Evolutionary conservation across 2,797 vertebrate genomes (phyloP).

Genomic region (Galaxias olidus): DNA sequence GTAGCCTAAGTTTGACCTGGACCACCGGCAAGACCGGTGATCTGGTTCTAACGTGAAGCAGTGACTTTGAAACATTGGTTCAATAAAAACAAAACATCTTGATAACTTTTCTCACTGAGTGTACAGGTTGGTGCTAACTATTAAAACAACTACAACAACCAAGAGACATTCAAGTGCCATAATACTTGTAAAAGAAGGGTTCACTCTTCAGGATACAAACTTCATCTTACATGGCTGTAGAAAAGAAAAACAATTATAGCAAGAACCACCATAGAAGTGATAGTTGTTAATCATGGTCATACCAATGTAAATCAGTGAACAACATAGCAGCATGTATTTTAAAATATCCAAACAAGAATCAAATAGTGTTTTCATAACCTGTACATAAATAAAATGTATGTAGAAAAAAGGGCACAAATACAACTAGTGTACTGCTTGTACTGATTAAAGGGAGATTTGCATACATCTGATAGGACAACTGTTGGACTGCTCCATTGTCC

Average conservation of each 20-base stretch:
- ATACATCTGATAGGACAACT: constrained; percentile 74
- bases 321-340: constrained; percentile 52
- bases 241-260: constrained; percentile 61
- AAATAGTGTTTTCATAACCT: constrained; percentile 62
- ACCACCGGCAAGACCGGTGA: constrained; percentile 56
- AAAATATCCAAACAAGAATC: constrained; percentile 71
- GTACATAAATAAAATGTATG: constrained; percentile 74
- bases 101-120: constrained; percentile 68
- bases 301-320: constrained; percentile 60
- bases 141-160: constrained; percentile 71
- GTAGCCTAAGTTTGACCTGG: constrained; percentile 35
- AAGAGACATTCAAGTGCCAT: constrained; percentile 78
- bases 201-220: constrained; percentile 71
- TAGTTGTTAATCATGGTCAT: constrained; percentile 53
- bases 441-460: constrained; percentile 81
- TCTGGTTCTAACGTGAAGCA: constrained; percentile 63
- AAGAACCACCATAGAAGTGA: constrained; percentile 69
- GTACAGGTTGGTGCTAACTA: constrained; percentile 79
- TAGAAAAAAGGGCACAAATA: constrained; percentile 65
- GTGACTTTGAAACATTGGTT: constrained; percentile 52
- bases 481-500: constrained; percentile 69
- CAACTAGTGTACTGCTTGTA: constrained; percentile 66
- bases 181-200: constrained; percentile 70
- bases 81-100: constrained; percentile 50
- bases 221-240: constrained; percentile 65